Conservation (phyloP, 1,140 invertebrate species). For the Brachionus manjavacas region DNA sequence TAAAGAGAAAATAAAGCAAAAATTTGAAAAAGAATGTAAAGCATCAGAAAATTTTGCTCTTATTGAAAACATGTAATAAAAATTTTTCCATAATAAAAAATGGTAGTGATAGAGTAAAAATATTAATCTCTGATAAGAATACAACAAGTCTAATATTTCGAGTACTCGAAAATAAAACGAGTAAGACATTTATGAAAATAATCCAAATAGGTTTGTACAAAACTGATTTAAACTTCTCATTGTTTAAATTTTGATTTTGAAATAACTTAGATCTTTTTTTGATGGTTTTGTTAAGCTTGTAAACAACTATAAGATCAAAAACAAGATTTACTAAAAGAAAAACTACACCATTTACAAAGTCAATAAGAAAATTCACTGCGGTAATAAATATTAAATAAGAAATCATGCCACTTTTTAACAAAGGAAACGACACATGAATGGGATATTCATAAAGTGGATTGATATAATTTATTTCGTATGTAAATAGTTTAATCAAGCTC, state of each 20-base stretch:
- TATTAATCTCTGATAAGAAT: not conserved
- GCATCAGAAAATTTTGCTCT: not conserved
- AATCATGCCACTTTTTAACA: not conserved
- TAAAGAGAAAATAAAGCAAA: not conserved
- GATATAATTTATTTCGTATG: conserved; percentile 13
- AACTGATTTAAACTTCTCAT: not conserved
- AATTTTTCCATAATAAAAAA: not conserved
- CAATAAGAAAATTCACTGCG: not conserved
- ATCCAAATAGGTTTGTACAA: not conserved
- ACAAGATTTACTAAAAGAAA: not conserved
- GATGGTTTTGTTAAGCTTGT: not conserved
- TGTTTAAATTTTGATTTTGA: not conserved
- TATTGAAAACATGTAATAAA: not conserved
- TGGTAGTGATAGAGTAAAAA: not conserved
- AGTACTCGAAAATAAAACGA: not conserved
- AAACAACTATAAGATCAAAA: not conserved
- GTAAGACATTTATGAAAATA: not conserved
- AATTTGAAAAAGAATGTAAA: not conserved
- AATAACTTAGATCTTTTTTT: not conserved
- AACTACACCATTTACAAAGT: conserved; percentile 2
- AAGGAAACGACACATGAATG: not conserved
- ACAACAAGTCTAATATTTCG: not conserved
- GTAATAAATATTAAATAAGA: not conserved
- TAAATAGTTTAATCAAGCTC: not conserved
- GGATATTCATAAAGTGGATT: not conserved